Evolutionary conservation across 2,113 vertebrate species (phyloP).

Genomic region (Oryzias woworae): DNA sequence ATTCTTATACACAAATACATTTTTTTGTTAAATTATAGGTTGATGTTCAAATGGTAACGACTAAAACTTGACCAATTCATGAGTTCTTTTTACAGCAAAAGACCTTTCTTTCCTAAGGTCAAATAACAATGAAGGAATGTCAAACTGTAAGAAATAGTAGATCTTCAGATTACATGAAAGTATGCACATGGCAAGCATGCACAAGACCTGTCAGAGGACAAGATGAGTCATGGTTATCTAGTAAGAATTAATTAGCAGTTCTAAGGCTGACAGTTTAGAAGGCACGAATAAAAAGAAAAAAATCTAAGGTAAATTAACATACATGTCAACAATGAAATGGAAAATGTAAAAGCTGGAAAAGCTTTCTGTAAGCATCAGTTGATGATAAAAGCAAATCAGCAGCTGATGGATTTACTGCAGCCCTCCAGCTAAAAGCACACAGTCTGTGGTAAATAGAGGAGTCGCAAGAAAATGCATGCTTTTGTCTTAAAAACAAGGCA

Average conservation of each 20-base stretch:
- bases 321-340: constrained; percentile 4
- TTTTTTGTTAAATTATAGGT: no score
- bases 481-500: constrained; percentile 18
- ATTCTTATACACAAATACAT: no score
- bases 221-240: constrained; percentile 47
- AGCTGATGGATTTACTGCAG: constrained; percentile 50
- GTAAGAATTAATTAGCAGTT: constrained; percentile 30
- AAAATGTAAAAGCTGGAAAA: constrained; percentile 12
- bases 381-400: constrained; percentile 54
- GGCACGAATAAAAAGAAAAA: neutral
- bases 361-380: constrained; percentile 41
- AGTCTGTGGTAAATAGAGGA: constrained; percentile 45
- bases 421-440: constrained; percentile 29
- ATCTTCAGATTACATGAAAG: constrained; percentile 2
- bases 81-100: no score
- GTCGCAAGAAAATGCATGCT: constrained; percentile 36
- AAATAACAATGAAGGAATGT: neutral
- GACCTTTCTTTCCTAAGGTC: no score
- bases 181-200: constrained; percentile 46
- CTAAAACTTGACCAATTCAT: no score
- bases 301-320: constrained; percentile 30
- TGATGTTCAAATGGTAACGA: no score
- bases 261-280: constrained; percentile 4
- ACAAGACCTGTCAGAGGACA: constrained; percentile 50
- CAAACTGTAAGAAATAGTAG: no score